Base-by-base conservation (phyloP, 1,140 invertebrate genomes). In the Tyrophagus putrescentiae region DNA sequence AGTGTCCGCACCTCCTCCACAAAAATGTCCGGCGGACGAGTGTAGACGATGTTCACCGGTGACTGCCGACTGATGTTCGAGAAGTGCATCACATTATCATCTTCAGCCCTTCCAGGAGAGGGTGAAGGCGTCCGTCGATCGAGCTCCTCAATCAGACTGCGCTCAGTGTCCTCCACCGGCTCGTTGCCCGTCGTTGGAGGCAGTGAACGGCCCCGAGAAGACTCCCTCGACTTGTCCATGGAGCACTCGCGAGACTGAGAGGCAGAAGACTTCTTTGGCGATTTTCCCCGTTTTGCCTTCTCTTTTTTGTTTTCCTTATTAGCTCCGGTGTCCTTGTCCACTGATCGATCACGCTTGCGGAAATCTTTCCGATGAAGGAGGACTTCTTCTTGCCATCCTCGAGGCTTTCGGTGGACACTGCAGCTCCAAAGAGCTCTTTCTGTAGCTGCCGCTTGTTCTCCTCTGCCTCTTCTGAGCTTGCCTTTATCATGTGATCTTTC, bases 191-290 rank as follows among this genome's bases (percentile, higher is more conserved):
- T 18, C 13, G 45, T 13, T 39, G 13, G 13, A 48, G 45, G 45
- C 23, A 6, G 45, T 48, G 45, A 48, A 13, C 6, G 45, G 9
- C 18, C 7, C 23, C 45, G 36, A 39, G 13, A 13, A 21, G 36
- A 21, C 23, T 9, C 7, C 13, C 45, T 48, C 18, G 45, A 48
- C 18, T 48, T 48, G 13, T 48, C 45, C 45, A 18, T 48, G 23
- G 45, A 48, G 31, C 52, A 27, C 39, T 54, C 52, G 39, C 52
- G 52, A 34, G 52, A 54, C 13, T 13, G 7, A 33, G 52, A 54
- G 9, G 13, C 7, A 31, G 52, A n/a, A n/a, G n/a, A n/a, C n/a
- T n/a, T n/a, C n/a, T n/a, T n/a, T n/a, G n/a, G n/a, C n/a, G n/a
- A n/a, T 16, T 54, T 54, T 54, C 2, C 25, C 11, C 4, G 52